A percentile compares a stretch with the other conserved stretches of the same genome.
Conservation (phyloP, 2,113 vertebrate species). For the Pachyramphus minor region DNA sequence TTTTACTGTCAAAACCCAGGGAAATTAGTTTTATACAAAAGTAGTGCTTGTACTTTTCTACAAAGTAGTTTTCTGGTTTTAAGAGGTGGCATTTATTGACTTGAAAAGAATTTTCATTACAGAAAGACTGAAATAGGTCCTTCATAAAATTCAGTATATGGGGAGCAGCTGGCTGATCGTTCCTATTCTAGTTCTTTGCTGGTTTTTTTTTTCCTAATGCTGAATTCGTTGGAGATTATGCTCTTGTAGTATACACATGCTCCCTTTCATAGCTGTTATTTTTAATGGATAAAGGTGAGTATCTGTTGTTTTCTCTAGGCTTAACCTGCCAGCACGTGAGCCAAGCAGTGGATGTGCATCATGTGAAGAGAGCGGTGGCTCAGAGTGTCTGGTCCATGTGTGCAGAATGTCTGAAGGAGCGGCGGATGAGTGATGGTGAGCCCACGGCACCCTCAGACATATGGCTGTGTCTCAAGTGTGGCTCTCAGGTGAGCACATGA, state of each 20-base stretch:
- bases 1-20: not conserved
- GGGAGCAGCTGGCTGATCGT: slow-evolving; percentile 6
- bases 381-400: slow-evolving; percentile 89
- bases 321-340: slow-evolving; percentile 93
- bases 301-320: slow-evolving; percentile 62
- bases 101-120: not conserved
- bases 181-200: not conserved
- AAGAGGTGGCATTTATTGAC: not conserved
- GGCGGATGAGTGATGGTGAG: slow-evolving; percentile 81
- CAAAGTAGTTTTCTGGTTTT: not conserved
- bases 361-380: slow-evolving; percentile 87
- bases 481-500: slow-evolving; percentile 81
- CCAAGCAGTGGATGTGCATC: slow-evolving; percentile 87
- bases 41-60: not conserved
- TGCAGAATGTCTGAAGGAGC: slow-evolving; percentile 89
- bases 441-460: slow-evolving; percentile 77
- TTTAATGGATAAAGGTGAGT: not conserved
- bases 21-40: not conserved
- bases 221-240: not conserved
- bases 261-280: not conserved
- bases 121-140: not conserved
- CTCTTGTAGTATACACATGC: not conserved
- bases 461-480: slow-evolving; percentile 94
- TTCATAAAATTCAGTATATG: not conserved
- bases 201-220: not conserved